Evolutionary conservation across 2,797 vertebrate genomes (phyloP), one percentile per base, ranked within the genome.

Genomic region (Chaenodraco wilsoni): DNA sequence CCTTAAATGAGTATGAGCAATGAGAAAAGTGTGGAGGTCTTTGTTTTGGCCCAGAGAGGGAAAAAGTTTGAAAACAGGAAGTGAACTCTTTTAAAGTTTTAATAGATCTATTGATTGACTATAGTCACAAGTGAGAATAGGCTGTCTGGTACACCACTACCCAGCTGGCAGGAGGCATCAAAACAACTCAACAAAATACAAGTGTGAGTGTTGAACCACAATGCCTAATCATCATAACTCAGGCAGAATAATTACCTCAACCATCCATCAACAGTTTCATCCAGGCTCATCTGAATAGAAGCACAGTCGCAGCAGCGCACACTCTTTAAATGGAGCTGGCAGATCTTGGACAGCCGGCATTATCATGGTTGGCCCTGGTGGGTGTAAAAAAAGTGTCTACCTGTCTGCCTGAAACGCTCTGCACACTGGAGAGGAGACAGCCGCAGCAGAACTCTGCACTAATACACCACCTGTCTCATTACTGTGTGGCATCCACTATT

Each of bases 251-350:
- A 90, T 87, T 81, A 87, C 84, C 78, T 56, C 50, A 1, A 52
- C 80, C 81, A 87, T 88, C 87, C 86, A 75, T 91, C 88, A 89
- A 84, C 75, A 54, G 56, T 78, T 74, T 78, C 54, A 81, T 84
- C 74, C 69, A 40, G 85, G 17, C 75, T 68, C 76, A 69, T 87
- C 81, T 82, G 78, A 75, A 76, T 45, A 72, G 67, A 21, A 55
- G 75, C 61, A 9, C 45, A 51, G 64, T 59, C 61, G 45, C 54
- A 33, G 45, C 54, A 33, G 40, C 74, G 76, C 63, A 17, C 43
- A 62, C 62, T 31, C 71, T 77, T 66, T 81, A 79, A 83, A 65
- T n/a, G 66, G 79, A 69, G 44, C 14, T 68, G 74, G 51, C 62
- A 65, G 21, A 48, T 81, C 68, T 78, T 7, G 66, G 83, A 83